Evolutionary conservation across 2,797 vertebrate species (phyloP).

Genomic region (Adrianichthys oophorus): DNA sequence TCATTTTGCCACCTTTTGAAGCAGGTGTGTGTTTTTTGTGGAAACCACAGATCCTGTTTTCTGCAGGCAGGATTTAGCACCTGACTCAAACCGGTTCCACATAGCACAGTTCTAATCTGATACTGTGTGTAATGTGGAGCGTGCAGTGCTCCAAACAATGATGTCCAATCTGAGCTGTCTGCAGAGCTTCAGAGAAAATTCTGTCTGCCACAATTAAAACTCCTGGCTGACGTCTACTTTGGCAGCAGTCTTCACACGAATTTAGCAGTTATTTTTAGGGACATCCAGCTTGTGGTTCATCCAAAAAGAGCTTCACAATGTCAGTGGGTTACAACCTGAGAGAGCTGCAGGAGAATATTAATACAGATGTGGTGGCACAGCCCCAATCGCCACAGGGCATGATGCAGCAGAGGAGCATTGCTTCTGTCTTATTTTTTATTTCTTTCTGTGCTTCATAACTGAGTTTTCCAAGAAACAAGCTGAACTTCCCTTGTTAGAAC

Average conservation of each 20-base stretch:
- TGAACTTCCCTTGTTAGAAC: too few relatives aligned
- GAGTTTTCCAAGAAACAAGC: constrained; percentile 7
- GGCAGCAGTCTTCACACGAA: constrained; percentile 26
- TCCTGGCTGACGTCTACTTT: constrained; percentile 30
- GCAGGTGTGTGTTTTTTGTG: too few relatives aligned
- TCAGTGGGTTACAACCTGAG: constrained; percentile 21
- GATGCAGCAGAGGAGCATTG: not conserved
- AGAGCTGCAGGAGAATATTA: constrained; percentile 37
- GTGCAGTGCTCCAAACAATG: constrained; percentile 9
- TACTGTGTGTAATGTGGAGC: not conserved
- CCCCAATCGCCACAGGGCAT: constrained; percentile 3
- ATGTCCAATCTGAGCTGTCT: constrained; percentile 12
- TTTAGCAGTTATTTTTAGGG: constrained; percentile 50
- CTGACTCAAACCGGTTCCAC: constrained; percentile 21
- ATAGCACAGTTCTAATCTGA: constrained; percentile 33
- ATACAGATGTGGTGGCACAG: constrained; percentile 12
- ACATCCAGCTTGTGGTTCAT: constrained; percentile 40
- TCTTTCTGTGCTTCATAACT: too few relatives aligned
- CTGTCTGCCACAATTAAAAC: constrained; percentile 17
- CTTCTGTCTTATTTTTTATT: not conserved
- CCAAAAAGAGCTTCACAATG: constrained; percentile 39
- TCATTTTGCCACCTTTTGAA: too few relatives aligned
- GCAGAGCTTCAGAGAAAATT: constrained; percentile 15
- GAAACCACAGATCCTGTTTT: constrained; percentile 41
- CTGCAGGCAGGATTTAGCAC: constrained; percentile 53